These are phyloP conservation scores for Ochropacha duplaris DNA, from an alignment of 2,888 invertebrate species.

Conservation along the genomic window DNA sequence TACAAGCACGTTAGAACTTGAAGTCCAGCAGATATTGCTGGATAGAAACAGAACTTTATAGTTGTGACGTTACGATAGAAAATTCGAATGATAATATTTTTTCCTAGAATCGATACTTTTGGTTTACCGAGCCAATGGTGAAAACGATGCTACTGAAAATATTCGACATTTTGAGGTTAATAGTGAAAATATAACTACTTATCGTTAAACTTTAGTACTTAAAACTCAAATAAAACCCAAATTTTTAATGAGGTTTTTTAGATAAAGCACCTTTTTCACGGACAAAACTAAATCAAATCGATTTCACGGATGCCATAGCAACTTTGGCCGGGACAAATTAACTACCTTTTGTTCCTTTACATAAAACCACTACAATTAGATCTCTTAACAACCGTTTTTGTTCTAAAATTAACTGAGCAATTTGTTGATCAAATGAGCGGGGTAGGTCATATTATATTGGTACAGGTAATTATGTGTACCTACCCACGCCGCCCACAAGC, in stretches of 20 bases:
- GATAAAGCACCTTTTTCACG: conserved; percentile 17
- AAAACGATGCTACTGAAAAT: too few relatives aligned
- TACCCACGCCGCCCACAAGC: conserved; percentile 59
- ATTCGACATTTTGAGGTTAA: too few relatives aligned
- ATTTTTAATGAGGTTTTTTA: conserved; percentile 6
- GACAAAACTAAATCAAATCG: conserved; percentile 25
- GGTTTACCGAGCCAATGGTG: too few relatives aligned
- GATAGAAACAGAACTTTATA: neutral
- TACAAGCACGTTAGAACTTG: neutral
- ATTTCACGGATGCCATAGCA: conserved; percentile 45
- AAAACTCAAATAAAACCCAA: neutral
- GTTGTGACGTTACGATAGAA: neutral
- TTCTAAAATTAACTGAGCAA: conserved; percentile 1
- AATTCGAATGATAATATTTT: neutral
- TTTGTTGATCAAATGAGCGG: conserved; percentile 5
- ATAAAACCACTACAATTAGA: conserved; percentile 28
- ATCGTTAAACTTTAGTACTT: too few relatives aligned
- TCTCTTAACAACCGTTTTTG: conserved; percentile 11
- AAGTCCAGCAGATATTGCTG: neutral
- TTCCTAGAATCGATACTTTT: too few relatives aligned
- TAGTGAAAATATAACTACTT: too few relatives aligned
- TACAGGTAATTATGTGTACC: conserved; percentile 51
- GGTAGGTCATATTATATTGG: conserved; percentile 39
- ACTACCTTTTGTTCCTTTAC: conserved; percentile 46
- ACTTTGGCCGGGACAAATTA: conserved; percentile 52